phyloP scores from a whole-genome alignment of 2,888 invertebrate genomes.

The Rhagium mordax region DNA sequence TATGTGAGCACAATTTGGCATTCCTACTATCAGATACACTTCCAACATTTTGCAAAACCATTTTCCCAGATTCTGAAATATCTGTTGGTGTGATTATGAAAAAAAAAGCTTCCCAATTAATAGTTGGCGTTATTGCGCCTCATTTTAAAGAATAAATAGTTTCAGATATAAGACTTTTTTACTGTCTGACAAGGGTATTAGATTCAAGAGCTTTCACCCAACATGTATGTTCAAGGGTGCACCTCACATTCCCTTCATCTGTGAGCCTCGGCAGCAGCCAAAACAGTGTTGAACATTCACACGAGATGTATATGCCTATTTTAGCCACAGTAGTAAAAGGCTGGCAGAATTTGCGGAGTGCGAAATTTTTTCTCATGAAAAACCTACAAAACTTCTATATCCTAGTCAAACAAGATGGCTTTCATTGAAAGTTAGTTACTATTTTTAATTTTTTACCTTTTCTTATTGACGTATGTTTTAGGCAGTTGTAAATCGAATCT shows the following conservation, averaged over 20 bases:
- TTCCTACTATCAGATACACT: no score
- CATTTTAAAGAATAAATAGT: no score
- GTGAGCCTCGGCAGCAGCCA: constrained; percentile 7
- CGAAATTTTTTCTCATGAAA: constrained; percentile 22
- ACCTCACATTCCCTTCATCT: constrained; percentile 19
- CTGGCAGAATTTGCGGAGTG: constrained; percentile 8
- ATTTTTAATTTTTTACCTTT: no score
- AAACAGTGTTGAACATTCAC: constrained; percentile 25
- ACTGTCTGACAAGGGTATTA: no score
- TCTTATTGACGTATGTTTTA: no score
- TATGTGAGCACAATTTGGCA: no score
- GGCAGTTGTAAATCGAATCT: constrained; percentile 37
- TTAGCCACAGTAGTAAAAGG: constrained; percentile 24
- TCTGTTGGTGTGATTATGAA: no score
- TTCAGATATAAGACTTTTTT: no score
- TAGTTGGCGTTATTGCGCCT: no score
- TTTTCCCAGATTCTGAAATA: no score
- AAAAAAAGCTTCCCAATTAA: no score
- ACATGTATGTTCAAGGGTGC: constrained; percentile 18
- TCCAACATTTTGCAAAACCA: no score
- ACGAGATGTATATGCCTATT: constrained; percentile 24
- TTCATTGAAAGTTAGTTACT: constrained; percentile 12
- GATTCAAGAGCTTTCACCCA: constrained; percentile 18
- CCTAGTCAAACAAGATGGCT: constrained; percentile 42
- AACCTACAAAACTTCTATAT: constrained; percentile 32